Base-by-base conservation (phyloP, 2,888 invertebrate genomes). In the Drepana falcataria region DNA sequence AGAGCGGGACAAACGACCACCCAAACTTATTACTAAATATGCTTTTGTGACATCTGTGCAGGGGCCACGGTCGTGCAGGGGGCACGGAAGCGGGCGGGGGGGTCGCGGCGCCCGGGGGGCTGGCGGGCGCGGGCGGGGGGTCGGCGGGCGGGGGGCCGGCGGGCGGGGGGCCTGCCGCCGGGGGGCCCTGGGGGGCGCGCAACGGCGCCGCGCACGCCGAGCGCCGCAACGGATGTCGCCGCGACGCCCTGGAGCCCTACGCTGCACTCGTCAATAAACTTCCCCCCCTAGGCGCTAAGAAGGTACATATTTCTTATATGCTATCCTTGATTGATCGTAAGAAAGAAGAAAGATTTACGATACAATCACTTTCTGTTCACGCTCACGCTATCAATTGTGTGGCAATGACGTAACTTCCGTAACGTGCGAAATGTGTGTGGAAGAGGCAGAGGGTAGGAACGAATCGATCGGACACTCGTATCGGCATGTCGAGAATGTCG, bases 271-370 rank as follows among this genome's bases (percentile, higher is more conserved):
- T 90, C 0, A 79, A 86, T 41, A 73, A 81, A 49, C 78, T 91
- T 68, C 91, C 91, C 1, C 81, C 84, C 1, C 83, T 81, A 0
- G 91, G 91, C 0, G 84, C 77, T 7, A 91, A 91, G 65, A 91
- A 91, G 87, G 89, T 89, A 61, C 57, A 47, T 53, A 4, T n/a
- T 1, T 7, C 7, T 7, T 47, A 2, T 9, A 35, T 21, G 35
- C 47, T 41, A 5, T 37, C 3, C n/a, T 41, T 21, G 21, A 21
- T 21, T 21, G 21, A 21, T 21, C 21, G 21, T 21, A 21, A 21
- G 21, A 21, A 21, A 21, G 21, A 21, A 21, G 21, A 21, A 21
- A 21, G 21, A 21, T 21, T 21, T 21, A 21, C 21, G 21, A 21
- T 21, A 21, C 21, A 21, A 21, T 21, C 21, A 21, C 21, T 21